Base-by-base conservation (phyloP, 2,888 invertebrate species). In the Dendrolimus pini region DNA sequence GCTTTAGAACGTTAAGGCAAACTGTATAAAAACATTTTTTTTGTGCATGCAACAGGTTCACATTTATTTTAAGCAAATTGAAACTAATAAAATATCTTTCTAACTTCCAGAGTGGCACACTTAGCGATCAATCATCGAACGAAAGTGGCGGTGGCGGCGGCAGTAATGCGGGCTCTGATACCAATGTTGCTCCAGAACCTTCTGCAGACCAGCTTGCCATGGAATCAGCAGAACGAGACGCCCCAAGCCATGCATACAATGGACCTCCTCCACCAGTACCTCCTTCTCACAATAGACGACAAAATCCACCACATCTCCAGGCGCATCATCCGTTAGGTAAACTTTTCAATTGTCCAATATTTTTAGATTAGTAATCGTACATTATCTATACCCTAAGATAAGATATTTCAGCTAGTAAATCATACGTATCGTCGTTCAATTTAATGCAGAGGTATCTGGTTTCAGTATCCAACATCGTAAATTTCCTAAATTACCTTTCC, bases 251-350 rank as follows among this genome's bases (percentile, higher is more conserved):
- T 74, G 87, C 85, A 71, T 87, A 91, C 80, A 91, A 82, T 66
- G 92, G 80, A 66, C 92, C 78, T 61, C 93, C 92, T 2, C 91
- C 91, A 0, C 93, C 90, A 0, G 92, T 92, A 1, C 94, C 93
- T 57, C 93, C 94, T 1, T 93, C 93, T 0, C 96, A 95, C 66
- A 95, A 95, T 69, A 94, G 95, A 69, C 94, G 95, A 41, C 96
- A 94, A 56, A 94, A 93, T 60, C 95, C 92, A 61, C 92, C 93
- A 53, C 93, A 94, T 64, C 93, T 93, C 57, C 96, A 95, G 74
- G 78, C 82, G 59, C 88, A 90, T 75, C 87, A 90, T 77, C 77
- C 85, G 56, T 74, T 85, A 83, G 85, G 81, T 91, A 74, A 67
- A 82, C 55, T 10, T 41, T 41, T 52, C 52, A 10, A 54, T 55